Percentiles rank a stretch among this genome's conserved stretches.
Evolutionary conservation across 1,140 invertebrate species (phyloP).

Genomic region (Drosophila pandora): DNA sequence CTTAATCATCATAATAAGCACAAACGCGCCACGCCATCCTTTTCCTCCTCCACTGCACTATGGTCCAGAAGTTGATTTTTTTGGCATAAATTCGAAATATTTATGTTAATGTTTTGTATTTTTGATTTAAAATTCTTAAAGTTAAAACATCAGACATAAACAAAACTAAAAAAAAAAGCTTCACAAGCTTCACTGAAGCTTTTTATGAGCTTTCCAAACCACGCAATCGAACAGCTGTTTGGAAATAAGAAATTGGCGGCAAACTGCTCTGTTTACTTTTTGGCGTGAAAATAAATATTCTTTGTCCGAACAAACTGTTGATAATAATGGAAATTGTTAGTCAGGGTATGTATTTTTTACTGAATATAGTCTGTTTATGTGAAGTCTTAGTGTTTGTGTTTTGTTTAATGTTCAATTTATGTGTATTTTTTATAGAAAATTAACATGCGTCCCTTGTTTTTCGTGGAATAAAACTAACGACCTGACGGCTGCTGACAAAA

Average conservation of each 20-base stretch:
- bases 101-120: background rate
- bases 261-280: background rate
- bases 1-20: no score
- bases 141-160: background rate
- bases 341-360: background rate
- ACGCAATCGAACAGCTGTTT: background rate
- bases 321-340: background rate
- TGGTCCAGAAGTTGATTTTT: background rate
- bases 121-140: no score
- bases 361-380: constrained; percentile 6
- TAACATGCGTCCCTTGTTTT: constrained; percentile 1
- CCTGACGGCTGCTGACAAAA: background rate
- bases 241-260: background rate
- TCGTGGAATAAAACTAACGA: constrained; percentile 4
- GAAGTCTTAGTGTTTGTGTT: constrained; percentile 7
- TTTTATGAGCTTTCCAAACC: constrained; percentile 1
- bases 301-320: background rate
- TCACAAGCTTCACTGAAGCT: background rate
- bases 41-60: background rate
- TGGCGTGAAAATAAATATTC: background rate
- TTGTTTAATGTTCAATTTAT: constrained; percentile 14
- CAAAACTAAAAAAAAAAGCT: constrained; percentile 1
- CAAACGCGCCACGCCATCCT: no score
- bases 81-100: background rate
- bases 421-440: constrained; percentile 14